Evolutionary conservation across 1,140 invertebrate genomes (phyloP).

Genomic region (Papilio aristodemus): DNA sequence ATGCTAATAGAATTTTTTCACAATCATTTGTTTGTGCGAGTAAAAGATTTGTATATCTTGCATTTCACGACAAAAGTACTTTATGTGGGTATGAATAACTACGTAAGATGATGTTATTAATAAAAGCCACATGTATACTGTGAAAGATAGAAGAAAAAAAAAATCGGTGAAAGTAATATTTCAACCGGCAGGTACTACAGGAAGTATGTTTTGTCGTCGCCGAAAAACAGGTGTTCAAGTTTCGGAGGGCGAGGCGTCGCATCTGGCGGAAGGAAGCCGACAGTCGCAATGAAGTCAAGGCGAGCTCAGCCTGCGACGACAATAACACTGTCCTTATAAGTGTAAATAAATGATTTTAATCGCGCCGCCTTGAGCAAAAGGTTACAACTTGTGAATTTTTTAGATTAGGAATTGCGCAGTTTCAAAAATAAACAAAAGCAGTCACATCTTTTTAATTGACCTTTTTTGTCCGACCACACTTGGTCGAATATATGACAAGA

Average conservation of each 20-base stretch:
- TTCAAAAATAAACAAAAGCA: background rate
- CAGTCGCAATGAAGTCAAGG: constrained; percentile 54
- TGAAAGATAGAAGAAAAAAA: background rate
- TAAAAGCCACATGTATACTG: background rate
- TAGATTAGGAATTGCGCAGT: constrained; percentile 24
- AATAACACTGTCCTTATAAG: constrained; percentile 52
- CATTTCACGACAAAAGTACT: background rate
- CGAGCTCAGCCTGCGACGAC: constrained; percentile 35
- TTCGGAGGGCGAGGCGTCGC: constrained; percentile 25
- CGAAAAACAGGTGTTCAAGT: constrained; percentile 21
- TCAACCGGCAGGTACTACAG: background rate
- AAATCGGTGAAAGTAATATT: constrained; percentile 6
- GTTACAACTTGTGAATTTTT: constrained; percentile 12
- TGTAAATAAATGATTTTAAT: constrained; percentile 35
- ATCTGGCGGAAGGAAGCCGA: constrained; percentile 53
- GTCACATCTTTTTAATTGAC: background rate
- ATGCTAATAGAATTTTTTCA: background rate
- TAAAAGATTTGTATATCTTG: background rate
- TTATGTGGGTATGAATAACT: too few relatives aligned
- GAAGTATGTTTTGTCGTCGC: constrained; percentile 18
- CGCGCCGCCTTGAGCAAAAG: constrained; percentile 32
- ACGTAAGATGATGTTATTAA: background rate
- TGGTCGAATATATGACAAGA: too few relatives aligned
- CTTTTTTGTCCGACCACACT: too few relatives aligned
- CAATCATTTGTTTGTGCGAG: background rate